A percentile compares a stretch with the other conserved stretches of the same genome.
phyloP scores from a whole-genome alignment of 2,888 invertebrate genomes.

The Stratiomys singularior region DNA sequence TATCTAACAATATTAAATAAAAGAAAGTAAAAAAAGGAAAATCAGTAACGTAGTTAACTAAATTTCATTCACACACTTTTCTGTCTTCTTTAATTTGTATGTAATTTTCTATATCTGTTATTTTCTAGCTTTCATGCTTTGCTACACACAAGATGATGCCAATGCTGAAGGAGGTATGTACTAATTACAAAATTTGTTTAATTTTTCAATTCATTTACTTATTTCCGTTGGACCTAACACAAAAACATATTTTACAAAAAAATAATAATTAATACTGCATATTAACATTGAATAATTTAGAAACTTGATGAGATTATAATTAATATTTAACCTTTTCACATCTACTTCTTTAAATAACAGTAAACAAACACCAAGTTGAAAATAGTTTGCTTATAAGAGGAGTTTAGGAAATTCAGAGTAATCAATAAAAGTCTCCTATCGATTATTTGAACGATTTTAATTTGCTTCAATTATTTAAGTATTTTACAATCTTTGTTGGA shows the following conservation, averaged over 20 bases:
- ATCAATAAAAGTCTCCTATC: not conserved
- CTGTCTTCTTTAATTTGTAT: slow-evolving; percentile 49
- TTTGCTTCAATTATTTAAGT: slow-evolving; percentile 2
- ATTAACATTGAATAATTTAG: not conserved
- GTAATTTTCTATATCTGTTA: slow-evolving; percentile 52
- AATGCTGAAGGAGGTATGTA: slow-evolving; percentile 91
- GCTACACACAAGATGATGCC: slow-evolving; percentile 92
- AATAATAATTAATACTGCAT: not conserved
- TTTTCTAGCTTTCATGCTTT: slow-evolving; percentile 91
- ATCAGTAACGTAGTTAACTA: slow-evolving; percentile 24
- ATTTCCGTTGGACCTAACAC: slow-evolving; percentile 27
- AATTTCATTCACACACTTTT: slow-evolving; percentile 34
- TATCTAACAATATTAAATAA: not conserved
- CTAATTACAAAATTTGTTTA: slow-evolving; percentile 52
- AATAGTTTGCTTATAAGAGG: not conserved
- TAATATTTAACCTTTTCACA: not conserved
- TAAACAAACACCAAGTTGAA: not conserved
- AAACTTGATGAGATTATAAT: not conserved
- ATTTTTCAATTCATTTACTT: slow-evolving; percentile 25
- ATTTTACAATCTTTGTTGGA: not conserved
- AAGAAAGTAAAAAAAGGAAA: not conserved
- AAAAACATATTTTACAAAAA: not conserved
- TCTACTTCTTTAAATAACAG: not conserved
- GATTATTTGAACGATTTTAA: not conserved
- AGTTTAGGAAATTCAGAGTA: not conserved